Percentiles rank a stretch among this genome's conserved stretches.
Evolutionary conservation across 2,113 vertebrate genomes (phyloP).

Genomic region (Mesoclemmys tuberculata): DNA sequence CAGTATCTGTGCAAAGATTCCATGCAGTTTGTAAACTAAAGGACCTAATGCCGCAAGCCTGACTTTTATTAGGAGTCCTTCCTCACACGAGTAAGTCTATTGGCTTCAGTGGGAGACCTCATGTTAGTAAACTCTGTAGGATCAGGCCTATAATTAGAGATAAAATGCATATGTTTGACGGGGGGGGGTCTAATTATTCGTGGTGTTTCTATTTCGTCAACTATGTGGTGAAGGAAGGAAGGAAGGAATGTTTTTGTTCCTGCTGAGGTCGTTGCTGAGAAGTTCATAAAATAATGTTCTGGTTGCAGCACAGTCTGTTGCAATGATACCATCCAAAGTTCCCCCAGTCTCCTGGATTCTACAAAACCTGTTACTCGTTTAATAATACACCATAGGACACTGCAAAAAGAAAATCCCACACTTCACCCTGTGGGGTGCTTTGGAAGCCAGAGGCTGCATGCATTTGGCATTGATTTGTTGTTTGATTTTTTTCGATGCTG

Average conservation of each 20-base stretch:
- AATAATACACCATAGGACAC: not conserved
- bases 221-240: conserved; percentile 15
- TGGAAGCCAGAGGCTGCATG: not conserved
- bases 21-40: not conserved
- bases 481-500: not conserved
- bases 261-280: conserved; percentile 43
- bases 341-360: not conserved
- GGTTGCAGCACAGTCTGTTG: conserved; percentile 52
- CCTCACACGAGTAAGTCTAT: not conserved
- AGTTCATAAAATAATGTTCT: not conserved
- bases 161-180: conserved; percentile 12
- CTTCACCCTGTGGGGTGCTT: not conserved
- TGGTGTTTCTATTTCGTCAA: not conserved
- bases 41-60: not conserved
- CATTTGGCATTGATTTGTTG: not conserved
- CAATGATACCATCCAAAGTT: conserved; percentile 31
- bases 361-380: fast-evolving
- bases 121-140: fast-evolving
- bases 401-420: not conserved
- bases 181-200: conserved; percentile 31
- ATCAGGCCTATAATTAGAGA: not conserved
- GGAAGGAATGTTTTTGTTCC: conserved; percentile 40
- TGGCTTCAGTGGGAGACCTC: not conserved
- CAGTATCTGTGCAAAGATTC: not conserved
- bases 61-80: not conserved